These are phyloP conservation scores for Caenorhabditis briggsae DNA, from an alignment of 1,140 invertebrate species.

Conservation along the genomic window DNA sequence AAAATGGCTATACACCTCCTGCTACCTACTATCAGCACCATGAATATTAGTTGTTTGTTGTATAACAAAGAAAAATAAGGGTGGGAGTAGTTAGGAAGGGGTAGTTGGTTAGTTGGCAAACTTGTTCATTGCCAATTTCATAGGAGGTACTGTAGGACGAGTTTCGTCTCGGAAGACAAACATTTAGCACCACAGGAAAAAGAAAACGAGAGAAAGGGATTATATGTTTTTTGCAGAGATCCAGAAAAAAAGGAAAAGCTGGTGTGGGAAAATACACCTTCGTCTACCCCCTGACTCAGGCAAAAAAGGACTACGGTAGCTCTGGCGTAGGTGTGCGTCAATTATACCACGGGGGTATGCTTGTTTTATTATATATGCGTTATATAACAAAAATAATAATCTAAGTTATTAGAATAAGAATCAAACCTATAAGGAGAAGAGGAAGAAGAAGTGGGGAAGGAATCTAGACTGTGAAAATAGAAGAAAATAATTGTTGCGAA, in stretches of 20 bases:
- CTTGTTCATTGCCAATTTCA: constrained; percentile 10
- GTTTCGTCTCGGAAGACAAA: constrained; percentile 38
- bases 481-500: constrained; percentile 52
- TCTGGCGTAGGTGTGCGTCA: background rate
- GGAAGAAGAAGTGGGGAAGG: background rate
- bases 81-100: too few species aligned
- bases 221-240: constrained; percentile 42
- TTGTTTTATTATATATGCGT: constrained; percentile 43
- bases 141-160: constrained; percentile 35
- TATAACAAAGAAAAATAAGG: constrained; percentile 42
- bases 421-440: background rate
- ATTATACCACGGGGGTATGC: constrained; percentile 29
- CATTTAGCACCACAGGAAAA: constrained; percentile 16
- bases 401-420: background rate
- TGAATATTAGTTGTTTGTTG: constrained; percentile 44
- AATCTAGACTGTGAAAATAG: constrained; percentile 2
- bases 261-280: constrained; percentile 16
- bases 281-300: background rate
- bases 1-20: background rate
- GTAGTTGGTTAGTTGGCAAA: constrained; percentile 41
- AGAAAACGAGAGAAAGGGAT: background rate
- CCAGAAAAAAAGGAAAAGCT: constrained; percentile 37
- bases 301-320: constrained; percentile 10
- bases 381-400: constrained; percentile 31
- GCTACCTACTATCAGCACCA: constrained; percentile 28